These are phyloP conservation scores for Lordiphosa mommai DNA, from an alignment of 1,140 invertebrate genomes.

Conservation along the genomic window DNA sequence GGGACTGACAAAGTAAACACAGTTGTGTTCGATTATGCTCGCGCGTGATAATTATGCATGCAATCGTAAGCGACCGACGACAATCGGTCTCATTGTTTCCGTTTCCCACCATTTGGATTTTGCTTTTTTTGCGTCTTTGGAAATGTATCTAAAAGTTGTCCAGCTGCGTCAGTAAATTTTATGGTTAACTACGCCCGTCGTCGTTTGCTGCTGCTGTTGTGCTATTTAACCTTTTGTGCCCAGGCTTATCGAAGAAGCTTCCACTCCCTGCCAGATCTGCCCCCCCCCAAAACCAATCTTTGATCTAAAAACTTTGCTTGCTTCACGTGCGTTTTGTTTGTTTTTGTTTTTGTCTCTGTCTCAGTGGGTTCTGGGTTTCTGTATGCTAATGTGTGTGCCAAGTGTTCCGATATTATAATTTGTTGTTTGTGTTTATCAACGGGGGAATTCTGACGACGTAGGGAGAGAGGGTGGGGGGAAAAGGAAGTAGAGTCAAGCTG, in stretches of 20 bases:
- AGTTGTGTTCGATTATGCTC: slow-evolving; percentile 67
- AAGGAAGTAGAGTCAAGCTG: no score
- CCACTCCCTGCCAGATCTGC: slow-evolving; percentile 1
- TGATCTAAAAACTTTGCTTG: slow-evolving; percentile 22
- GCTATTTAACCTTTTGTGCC: slow-evolving; percentile 67
- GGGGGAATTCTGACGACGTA: no score
- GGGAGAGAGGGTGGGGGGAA: no score
- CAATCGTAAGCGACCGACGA: slow-evolving; percentile 54
- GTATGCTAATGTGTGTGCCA: slow-evolving; percentile 20
- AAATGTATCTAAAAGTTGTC: slow-evolving; percentile 22
- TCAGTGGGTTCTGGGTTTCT: slow-evolving; percentile 1
- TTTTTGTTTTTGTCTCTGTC: slow-evolving; percentile 16
- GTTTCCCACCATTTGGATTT: slow-evolving; percentile 55
- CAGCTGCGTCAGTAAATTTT: slow-evolving; percentile 73
- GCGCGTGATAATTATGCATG: slow-evolving; percentile 72
- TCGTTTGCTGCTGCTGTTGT: slow-evolving; percentile 38
- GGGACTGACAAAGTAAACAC: slow-evolving; percentile 38
- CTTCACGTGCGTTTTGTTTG: slow-evolving; percentile 42
- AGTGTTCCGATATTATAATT: no score
- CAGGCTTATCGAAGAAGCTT: slow-evolving; percentile 27
- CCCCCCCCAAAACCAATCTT: slow-evolving; percentile 9
- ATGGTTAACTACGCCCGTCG: slow-evolving; percentile 58
- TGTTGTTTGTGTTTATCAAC: no score
- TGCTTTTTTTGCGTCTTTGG: slow-evolving; percentile 14
- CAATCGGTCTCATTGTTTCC: slow-evolving; percentile 76